Conservation (phyloP, 2,888 invertebrate genomes). For the Drosophila diplacantha region DNA sequence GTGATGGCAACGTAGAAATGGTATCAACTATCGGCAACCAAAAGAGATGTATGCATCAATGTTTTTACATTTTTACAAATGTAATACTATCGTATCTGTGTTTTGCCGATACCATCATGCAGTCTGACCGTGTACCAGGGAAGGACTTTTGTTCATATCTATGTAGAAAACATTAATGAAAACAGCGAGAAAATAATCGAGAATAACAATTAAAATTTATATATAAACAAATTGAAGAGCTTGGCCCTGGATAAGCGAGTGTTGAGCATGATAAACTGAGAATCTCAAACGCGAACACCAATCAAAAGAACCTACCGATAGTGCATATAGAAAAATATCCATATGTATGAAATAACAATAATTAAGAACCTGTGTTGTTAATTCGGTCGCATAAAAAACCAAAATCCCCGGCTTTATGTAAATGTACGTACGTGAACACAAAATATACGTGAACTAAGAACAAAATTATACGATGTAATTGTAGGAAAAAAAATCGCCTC, state of each 20-base stretch:
- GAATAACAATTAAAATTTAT: conserved; percentile 25
- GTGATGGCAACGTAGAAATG: not conserved
- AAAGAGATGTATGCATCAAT: not conserved
- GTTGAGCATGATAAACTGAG: conserved; percentile 6
- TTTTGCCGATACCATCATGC: conserved; percentile 1
- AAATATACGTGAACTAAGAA: not conserved
- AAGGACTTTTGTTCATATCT: conserved; percentile 26
- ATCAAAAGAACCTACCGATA: conserved; percentile 14
- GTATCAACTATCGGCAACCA: not conserved
- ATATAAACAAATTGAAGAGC: conserved; percentile 18
- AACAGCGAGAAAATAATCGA: conserved; percentile 35
- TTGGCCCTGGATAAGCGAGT: not conserved
- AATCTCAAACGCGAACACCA: conserved; percentile 22
- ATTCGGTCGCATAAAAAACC: conserved; percentile 18
- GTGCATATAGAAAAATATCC: conserved; percentile 32
- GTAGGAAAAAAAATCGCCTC: conserved; percentile 21
- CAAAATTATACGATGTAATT: conserved; percentile 6
- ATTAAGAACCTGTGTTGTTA: conserved; percentile 37
- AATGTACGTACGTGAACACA: conserved; percentile 28
- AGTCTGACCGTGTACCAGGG: conserved; percentile 12
- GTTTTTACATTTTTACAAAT: not conserved
- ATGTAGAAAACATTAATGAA: conserved; percentile 28
- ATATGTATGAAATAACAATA: conserved; percentile 39
- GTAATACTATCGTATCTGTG: not conserved
- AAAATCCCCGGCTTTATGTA: conserved; percentile 34